Evolutionary conservation across 1,140 invertebrate species (phyloP), one percentile per base, ranked within the genome.

Genomic region (Drosophila grimshawi): DNA sequence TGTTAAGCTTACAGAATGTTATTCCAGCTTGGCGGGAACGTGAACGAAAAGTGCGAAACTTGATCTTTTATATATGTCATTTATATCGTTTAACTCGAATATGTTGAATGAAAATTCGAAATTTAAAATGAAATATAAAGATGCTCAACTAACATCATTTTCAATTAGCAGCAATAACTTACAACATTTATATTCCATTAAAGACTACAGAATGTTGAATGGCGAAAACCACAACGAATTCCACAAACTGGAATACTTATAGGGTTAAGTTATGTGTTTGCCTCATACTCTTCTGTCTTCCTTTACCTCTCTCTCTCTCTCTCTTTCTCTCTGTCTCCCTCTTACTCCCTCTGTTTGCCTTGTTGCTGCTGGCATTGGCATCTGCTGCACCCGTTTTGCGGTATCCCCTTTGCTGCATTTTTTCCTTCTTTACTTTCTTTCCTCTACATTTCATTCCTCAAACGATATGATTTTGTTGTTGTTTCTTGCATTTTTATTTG

Each of bases 241-340:
- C 27, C 37, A 27, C 35, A 43, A 68, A 62, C 49, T 55, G 19
- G 8, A 0, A 11, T 11, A 52, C 59, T 39, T 33, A 27, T 53
- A 43, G 67, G 73, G 73, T 71, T 76, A 76, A 76, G 10, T 32
- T 48, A 49, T 65, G 39, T 55, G 29, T 35, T 7, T 65, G 4
- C 4, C 19, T 19, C 19, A 19, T 19, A 1, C 19, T 19, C 19
- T 19, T 19, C 19, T 1, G 19, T 19, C 19, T 19, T 19, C 19
- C 1, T 30, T 43, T n/a, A 0, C 3, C 46, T 6, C 43, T 8
- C 43, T n/a, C 43, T 0, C 30, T 2, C 11, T 46, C n/a, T 2
- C 55, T 0, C 7, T 59, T 10, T 46, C 4, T 56, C 37, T 10
- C 35, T 7, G 3, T 3, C 49, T 10, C 43, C 19, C 30, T 0